Base-by-base conservation (phyloP, 2,113 vertebrate genomes). In the Caranx ignobilis region DNA sequence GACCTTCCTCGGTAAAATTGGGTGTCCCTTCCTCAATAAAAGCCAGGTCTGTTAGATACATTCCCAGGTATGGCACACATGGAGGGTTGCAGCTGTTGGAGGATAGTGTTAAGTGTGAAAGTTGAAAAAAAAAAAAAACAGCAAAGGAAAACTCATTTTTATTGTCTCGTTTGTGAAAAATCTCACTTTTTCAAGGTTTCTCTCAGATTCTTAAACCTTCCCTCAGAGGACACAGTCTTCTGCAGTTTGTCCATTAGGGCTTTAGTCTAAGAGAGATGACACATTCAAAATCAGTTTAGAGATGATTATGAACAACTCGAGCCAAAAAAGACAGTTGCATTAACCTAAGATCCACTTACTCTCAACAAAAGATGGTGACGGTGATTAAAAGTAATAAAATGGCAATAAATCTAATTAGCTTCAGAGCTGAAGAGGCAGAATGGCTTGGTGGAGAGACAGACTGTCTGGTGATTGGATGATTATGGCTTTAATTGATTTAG, bases 1-100 rank as follows among this genome's bases (percentile, higher is more conserved):
- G 96, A 76, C 98, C 98, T 88, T 99, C 98, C 84, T 98, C 97
- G 1, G 98, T 99, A 67, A 99, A 99, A 88, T 99, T 98, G 47
- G 98, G 98, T 18, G 97, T 99, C 84, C 98, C 98, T 90, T 99
- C 98, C 89, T 99, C 98, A 31, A 99, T 99, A 83, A 99, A 99
- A 2, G 97, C 98, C 89, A 99, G 89, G 86, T 99, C 98, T 1
- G 97, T 99, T 82, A 99, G 93, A 90, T 99, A 99, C 98, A 99
- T 99, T 83, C 98, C 98, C 83, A 99, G 96, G 81, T 99, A 99
- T 54, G 98, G 98, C 74, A 99, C 98, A 4, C 96, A 96, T 8
- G 98, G 98, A 26, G 98, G 98, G 87, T 99, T 99, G 94, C 98
- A 99, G 81, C 98, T 99, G 92, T 5, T 71, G 52, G 21, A 60